Conservation (phyloP, 2,888 invertebrate species). For the Notocelia uddmanniana region DNA sequence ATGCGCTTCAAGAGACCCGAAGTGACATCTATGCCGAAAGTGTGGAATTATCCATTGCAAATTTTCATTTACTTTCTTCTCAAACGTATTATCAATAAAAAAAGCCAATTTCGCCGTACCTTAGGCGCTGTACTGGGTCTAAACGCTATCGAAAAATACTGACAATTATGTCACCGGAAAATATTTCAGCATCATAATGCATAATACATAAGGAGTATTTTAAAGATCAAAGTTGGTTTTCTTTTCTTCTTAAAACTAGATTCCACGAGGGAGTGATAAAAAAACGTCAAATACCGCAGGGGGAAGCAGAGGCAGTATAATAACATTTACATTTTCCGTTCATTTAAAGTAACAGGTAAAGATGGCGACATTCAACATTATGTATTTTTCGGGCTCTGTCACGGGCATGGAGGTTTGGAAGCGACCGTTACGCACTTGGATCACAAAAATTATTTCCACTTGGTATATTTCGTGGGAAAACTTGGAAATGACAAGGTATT, state of each 20-base stretch:
- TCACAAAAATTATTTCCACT: slow-evolving; percentile 18
- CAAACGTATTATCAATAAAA: too few species aligned
- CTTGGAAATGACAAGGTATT: slow-evolving; percentile 1
- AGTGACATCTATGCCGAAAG: too few species aligned
- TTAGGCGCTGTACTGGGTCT: too few species aligned
- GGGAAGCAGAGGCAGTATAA: slow-evolving; percentile 42
- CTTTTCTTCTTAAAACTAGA: slow-evolving; percentile 45
- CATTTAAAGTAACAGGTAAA: slow-evolving; percentile 48
- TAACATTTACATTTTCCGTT: slow-evolving; percentile 50
- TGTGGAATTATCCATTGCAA: too few species aligned
- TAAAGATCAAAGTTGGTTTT: slow-evolving; percentile 43
- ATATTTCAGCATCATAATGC: slow-evolving; percentile 27
- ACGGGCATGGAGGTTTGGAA: slow-evolving; percentile 10
- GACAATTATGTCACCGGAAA: neutral
- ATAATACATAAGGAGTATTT: slow-evolving; percentile 37
- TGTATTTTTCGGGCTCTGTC: slow-evolving; percentile 38
- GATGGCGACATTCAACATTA: slow-evolving; percentile 43
- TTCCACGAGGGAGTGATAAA: slow-evolving; percentile 44
- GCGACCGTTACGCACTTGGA: slow-evolving; percentile 6
- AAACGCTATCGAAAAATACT: too few species aligned
- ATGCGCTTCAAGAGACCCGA: too few species aligned
- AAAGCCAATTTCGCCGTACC: too few species aligned
- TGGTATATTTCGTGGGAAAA: slow-evolving; percentile 5
- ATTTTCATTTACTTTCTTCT: too few species aligned
- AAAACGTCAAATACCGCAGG: slow-evolving; percentile 43